A percentile compares a stretch with the other conserved stretches of the same genome.
phyloP scores from a whole-genome alignment of 2,113 vertebrate species.

The Sarotherodon lohbergeri region DNA sequence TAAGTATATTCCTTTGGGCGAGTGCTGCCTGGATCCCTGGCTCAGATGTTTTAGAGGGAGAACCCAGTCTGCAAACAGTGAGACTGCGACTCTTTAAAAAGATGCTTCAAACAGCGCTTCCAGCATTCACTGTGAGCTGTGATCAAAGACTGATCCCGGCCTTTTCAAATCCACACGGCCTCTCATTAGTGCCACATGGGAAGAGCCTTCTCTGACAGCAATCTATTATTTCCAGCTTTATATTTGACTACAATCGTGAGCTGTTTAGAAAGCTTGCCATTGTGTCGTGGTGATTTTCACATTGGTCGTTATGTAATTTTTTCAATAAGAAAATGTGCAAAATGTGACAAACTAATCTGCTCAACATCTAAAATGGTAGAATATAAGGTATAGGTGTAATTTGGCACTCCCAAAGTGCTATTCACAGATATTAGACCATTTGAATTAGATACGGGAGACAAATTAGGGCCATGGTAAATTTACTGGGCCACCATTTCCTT shows the following conservation, averaged over 20 bases:
- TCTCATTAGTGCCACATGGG: conserved; percentile 30
- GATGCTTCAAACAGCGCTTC: conserved; percentile 3
- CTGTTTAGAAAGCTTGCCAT: not conserved
- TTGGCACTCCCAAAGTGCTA: not conserved
- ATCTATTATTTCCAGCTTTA: not conserved
- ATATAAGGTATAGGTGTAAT: not conserved
- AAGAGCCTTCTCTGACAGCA: not conserved
- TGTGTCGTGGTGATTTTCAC: not conserved
- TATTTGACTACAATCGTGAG: not conserved
- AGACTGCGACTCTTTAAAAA: not conserved
- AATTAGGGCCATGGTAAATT: not conserved
- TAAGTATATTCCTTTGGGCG: not conserved
- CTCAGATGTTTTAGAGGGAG: not conserved
- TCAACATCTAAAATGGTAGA: not conserved
- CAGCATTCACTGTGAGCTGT: not conserved
- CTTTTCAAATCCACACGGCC: conserved; percentile 22
- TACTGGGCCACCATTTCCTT: not conserved
- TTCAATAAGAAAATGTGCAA: not conserved
- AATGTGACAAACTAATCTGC: not conserved
- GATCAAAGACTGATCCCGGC: conserved; percentile 25
- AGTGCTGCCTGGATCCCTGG: not conserved
- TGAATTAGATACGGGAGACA: not conserved
- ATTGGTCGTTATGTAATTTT: not conserved
- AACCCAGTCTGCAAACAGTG: not conserved
- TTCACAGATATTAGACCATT: not conserved